phyloP scores from a whole-genome alignment of 2,888 invertebrate genomes.

The Spilosoma lubricipeda region DNA sequence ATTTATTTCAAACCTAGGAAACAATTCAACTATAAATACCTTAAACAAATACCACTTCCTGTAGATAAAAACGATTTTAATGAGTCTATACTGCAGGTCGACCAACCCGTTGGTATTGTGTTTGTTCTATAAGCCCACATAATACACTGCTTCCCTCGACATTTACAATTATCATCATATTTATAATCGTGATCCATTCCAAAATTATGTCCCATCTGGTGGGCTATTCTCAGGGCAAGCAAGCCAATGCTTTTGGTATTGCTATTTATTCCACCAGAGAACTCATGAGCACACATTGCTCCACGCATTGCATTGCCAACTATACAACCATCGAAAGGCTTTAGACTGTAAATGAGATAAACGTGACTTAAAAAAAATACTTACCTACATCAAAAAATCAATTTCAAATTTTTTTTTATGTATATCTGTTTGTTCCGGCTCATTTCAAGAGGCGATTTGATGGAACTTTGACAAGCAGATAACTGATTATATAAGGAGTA shows the following conservation, averaged over 20 bases:
- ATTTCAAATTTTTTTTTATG: no score
- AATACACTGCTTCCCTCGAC: constrained; percentile 95
- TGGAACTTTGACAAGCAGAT: no score
- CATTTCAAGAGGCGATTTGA: no score
- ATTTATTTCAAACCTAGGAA: no score
- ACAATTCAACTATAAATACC: constrained; percentile 63
- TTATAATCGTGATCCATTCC: constrained; percentile 28
- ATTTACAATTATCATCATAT: constrained; percentile 89
- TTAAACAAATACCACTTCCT: constrained; percentile 97
- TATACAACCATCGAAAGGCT: constrained; percentile 95
- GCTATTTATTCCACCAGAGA: constrained; percentile 58
- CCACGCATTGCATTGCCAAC: constrained; percentile 99
- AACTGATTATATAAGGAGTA: no score
- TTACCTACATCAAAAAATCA: no score
- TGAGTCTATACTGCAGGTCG: constrained; percentile 96
- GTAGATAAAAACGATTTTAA: constrained; percentile 95
- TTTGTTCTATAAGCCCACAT: constrained; percentile 98
- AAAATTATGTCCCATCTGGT: constrained; percentile 37
- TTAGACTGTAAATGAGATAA: constrained; percentile 88
- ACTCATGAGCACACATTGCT: constrained; percentile 97
- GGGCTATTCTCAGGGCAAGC: constrained; percentile 27
- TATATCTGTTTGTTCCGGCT: no score
- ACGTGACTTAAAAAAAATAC: no score
- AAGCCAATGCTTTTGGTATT: constrained; percentile 1
- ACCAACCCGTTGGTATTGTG: constrained; percentile 95